Conservation (phyloP, 2,797 vertebrate species). For the Echeneis naucrates region DNA sequence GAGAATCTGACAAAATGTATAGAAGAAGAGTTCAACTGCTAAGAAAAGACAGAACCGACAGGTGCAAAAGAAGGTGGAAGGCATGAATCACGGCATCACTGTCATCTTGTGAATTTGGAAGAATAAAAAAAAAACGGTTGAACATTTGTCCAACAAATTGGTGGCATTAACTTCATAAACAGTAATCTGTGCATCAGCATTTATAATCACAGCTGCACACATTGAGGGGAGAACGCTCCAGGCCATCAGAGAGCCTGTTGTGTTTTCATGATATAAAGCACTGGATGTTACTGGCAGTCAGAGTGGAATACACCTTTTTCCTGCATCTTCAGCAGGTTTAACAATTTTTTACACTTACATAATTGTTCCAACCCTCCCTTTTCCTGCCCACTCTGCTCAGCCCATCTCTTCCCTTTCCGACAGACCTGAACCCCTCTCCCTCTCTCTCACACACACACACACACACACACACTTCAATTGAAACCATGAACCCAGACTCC, state of each 20-base stretch:
- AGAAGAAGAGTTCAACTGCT: background rate
- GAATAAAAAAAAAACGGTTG: background rate
- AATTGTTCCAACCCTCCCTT: slow-evolving; percentile 76
- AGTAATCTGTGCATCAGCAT: background rate
- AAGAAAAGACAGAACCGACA: background rate
- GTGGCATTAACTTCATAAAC: background rate
- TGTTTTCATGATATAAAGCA: slow-evolving; percentile 27
- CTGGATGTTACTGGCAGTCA: slow-evolving; percentile 42
- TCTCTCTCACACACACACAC: background rate
- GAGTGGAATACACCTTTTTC: slow-evolving; percentile 78
- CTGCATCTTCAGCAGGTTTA: slow-evolving; percentile 78
- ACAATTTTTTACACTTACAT: slow-evolving; percentile 75
- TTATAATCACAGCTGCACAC: background rate
- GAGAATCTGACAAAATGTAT: too few relatives aligned
- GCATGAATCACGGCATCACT: background rate
- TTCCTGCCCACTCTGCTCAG: slow-evolving; percentile 66
- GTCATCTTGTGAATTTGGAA: background rate
- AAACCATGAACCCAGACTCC: slow-evolving; percentile 55
- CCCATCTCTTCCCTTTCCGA: slow-evolving; percentile 66
- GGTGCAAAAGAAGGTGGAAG: background rate
- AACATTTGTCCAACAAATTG: background rate
- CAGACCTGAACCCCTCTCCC: slow-evolving; percentile 39
- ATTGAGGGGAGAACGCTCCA: background rate
- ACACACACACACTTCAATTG: slow-evolving; percentile 15
- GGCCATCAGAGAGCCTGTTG: slow-evolving; percentile 10